Base-by-base conservation (phyloP, 2,888 invertebrate genomes). In the Barypeithes pellucidus region DNA sequence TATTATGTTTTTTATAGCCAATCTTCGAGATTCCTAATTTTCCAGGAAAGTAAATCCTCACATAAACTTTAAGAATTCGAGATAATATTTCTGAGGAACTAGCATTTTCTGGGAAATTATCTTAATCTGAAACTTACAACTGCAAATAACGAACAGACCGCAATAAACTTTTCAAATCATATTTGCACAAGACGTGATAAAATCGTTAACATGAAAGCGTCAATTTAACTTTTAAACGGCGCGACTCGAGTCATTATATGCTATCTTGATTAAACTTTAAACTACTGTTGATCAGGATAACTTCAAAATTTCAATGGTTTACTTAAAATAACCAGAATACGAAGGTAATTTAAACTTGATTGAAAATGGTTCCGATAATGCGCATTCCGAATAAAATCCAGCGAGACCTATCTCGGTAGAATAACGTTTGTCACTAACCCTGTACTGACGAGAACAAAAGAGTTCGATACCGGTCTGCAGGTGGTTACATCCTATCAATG, bases 81-180 rank as follows among this genome's bases (percentile, higher is more conserved):
- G 33, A 57, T 57, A 54, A 54, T 54, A 57, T 57, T 57, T 57
- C 54, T 11, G 33, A 57, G 14, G 33, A 57, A 57, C 33, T 57
- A 33, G 11, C 16, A 16, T 18, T 57, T 33, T 33, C 54, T 57
- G 33, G 9, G 33, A 33, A 57, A 57, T 57, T 57, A 57, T 33
- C 54, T 57, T 18, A 57, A 57, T 57, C 33, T 3, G 16, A 3
- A 57, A 57, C 33, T 57, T 57, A 33, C 54, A 16, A 33, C 16
- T 16, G 54, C 54, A 33, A 57, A 33, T 33, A 57, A 57, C 36
- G 33, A 11, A 33, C 33, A 57, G 18, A 57, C 54, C 54, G 24
- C 33, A 33, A 57, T 33, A 18, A 57, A 57, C 16, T 57, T 57
- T 52, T 33, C 54, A 16, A 29, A 33, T 54, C 54, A 57, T 57